Base-by-base conservation (phyloP, 2,888 invertebrate species). In the Acrobasis consociella region DNA sequence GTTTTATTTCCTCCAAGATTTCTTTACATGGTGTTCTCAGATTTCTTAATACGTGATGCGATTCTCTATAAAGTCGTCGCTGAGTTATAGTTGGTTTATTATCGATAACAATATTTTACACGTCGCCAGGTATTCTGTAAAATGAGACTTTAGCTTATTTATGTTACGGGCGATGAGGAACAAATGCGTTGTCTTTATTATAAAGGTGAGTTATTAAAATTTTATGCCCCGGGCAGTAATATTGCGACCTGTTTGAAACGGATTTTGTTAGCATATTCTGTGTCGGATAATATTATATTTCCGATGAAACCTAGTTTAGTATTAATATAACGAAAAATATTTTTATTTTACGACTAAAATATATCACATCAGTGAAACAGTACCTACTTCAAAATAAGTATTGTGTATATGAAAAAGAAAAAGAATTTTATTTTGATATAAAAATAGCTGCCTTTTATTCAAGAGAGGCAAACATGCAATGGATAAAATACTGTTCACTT, bases 41-140 rank as follows among this genome's bases (percentile, higher is more conserved):
- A 86, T 91, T 86, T 86, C 89, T 83, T 78, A 80, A 85, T 85
- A 86, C 87, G 90, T 90, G 90, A 88, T 78, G 83, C 83, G 81
- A 84, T 89, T 87, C 73, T 80, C 77, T 83, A 85, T 86, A 81
- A 81, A 87, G 81, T 53, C 53, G 7, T 53, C 5, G 46, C 46
- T 13, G 46, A 46, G 46, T 46, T 85, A 85, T 88, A 79, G 80
- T 82, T 72, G 79, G 85, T 87, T 87, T 88, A 87, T 83, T 87
- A 84, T 86, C 82, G 83, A 86, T 85, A 83, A 84, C 83, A 86
- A 89, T 90, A 90, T 89, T 89, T 91, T 82, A 89, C 89, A 87
- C 86, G 87, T 90, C 91, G 77, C 84, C 89, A 83, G 81, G 84
- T 78, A 68, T 71, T 78, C 72, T 81, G 88, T 87, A 86, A 89